Conservation (phyloP, 2,113 vertebrate genomes). For the Speoplatyrhinus poulsoni region DNA sequence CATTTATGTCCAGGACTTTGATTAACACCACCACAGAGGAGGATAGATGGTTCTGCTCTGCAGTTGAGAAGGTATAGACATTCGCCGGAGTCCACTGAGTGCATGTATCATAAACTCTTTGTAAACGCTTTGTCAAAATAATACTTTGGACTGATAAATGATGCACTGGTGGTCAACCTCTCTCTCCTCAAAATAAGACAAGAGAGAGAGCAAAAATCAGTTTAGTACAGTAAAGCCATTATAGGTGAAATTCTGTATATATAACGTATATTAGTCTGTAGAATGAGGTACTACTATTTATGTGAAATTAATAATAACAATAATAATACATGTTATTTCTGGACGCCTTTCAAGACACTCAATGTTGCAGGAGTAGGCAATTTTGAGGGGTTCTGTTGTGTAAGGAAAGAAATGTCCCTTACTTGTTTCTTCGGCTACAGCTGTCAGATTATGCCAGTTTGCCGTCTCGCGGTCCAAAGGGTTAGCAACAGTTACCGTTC, state of each 20-base stretch:
- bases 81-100: constrained; percentile 38
- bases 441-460: constrained; percentile 88
- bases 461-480: constrained; percentile 85
- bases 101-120: constrained; percentile 60
- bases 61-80: constrained; percentile 50
- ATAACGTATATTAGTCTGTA: background rate
- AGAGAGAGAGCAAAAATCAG: background rate
- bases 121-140: constrained; percentile 54
- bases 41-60: constrained; percentile 81
- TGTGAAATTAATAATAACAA: background rate
- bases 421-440: constrained; percentile 88
- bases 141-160: constrained; percentile 58
- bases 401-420: constrained; percentile 60
- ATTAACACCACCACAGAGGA: constrained; percentile 82
- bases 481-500: constrained; percentile 79
- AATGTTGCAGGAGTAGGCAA: background rate
- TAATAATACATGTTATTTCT: too few species aligned
- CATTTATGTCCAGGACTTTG: constrained; percentile 89
- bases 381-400: background rate
- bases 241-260: background rate
- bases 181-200: constrained; percentile 7
- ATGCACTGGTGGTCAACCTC: constrained; percentile 1
- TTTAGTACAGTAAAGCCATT: background rate
- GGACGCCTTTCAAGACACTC: too few species aligned
- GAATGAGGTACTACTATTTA: background rate